Evolutionary conservation across 2,113 vertebrate species (phyloP).

Genomic region (Thalassoma bifasciatum): DNA sequence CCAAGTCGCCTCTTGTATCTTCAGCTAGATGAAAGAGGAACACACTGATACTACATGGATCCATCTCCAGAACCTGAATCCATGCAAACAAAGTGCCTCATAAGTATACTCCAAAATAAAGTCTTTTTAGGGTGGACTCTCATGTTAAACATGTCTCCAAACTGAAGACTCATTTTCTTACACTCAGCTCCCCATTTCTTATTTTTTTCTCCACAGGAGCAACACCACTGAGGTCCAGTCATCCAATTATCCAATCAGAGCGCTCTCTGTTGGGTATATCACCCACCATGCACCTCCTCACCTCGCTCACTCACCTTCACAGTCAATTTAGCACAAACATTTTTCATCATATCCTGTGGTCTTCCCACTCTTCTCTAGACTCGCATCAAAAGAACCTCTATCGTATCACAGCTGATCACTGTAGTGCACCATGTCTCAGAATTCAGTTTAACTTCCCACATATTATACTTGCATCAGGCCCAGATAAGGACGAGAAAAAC

Average conservation of each 20-base stretch:
- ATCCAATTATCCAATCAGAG: conserved; percentile 71
- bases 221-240: conserved; percentile 40
- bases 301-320: conserved; percentile 64
- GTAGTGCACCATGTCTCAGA: not conserved
- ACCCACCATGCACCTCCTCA: conserved; percentile 49
- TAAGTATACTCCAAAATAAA: conserved; percentile 31
- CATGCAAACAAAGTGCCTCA: not conserved
- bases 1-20: no score
- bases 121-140: no score
- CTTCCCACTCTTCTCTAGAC: conserved; percentile 31
- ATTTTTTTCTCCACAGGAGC: conserved; percentile 1
- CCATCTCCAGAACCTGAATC: no score
- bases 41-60: no score
- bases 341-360: conserved; percentile 37
- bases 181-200: conserved; percentile 19
- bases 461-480: not conserved
- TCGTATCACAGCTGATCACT: conserved; percentile 3
- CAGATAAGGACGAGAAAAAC: not conserved
- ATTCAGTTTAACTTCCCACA: conserved; percentile 8
- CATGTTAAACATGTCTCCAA: no score
- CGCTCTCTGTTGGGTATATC: conserved; percentile 54
- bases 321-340: conserved; percentile 56
- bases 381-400: conserved; percentile 9
- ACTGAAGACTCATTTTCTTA: conserved; percentile 1
- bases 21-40: no score